Base-by-base conservation (phyloP, 2,113 vertebrate species). In the Sceloporus undulatus region DNA sequence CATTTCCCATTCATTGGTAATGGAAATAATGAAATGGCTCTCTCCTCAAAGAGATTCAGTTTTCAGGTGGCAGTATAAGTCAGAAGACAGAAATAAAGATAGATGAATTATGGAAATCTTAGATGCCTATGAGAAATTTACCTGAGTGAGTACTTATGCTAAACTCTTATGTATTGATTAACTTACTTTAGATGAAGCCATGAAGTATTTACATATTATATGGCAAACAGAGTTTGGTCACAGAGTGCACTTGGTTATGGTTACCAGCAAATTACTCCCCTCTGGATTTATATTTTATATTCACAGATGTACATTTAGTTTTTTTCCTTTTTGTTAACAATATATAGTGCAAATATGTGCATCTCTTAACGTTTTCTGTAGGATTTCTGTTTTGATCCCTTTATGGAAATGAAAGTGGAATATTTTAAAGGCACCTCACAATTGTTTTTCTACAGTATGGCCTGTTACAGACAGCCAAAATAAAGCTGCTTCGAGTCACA, bases 391-490 rank as follows among this genome's bases (percentile, higher is more conserved):
- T 40, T 90, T 94, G 79, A 79, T 90, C 87, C 29, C 59, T 21
- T 52, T 85, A 86, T 92, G 73, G 14, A 83, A 92, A 82, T 86
- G 66, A 84, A 86, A 91, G 73, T 87, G 71, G 84, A 84, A 95
- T 91, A 83, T 0, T 0, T 1, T 25, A 86, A 73, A 87, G 77
- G 82, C 62, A 87, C 34, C 82, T 90, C 84, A 76, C 9, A 79
- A 19, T 91, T 68, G 90, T 94, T 93, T 87, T 90, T 71, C 23
- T 84, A 13, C 73, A 94, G 84, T 87, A 91, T 94, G 34, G 34
- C 34, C 34, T 34, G 34, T 34, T 34, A 34, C 34, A 34, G 34
- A 34, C 34, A 34, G 34, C 34, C 34, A 34, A 34, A 34, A 34
- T 34, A 34, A 34, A 34, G 34, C 34, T 34, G 34, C 34, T 34